Evolutionary conservation across 64 coral and sea anemone species (phyloP).

Genomic region (Trachythela sp.): DNA sequence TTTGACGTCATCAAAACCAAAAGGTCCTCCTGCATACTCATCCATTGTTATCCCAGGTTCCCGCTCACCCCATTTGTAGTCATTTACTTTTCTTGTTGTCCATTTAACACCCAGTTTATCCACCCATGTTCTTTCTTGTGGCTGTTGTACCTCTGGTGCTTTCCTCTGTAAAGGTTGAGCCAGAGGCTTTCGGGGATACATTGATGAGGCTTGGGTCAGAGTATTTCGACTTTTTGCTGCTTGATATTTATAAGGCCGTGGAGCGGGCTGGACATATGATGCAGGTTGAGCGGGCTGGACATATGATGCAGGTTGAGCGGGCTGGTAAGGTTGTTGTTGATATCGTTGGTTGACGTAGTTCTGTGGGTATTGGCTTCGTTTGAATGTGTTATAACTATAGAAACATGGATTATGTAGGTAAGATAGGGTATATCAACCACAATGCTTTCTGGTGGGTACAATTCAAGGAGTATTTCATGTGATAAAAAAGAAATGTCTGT

Average conservation of each 20-base stretch:
- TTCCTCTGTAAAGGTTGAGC: not conserved
- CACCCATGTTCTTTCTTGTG: slow-evolving; percentile 13
- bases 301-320: no score
- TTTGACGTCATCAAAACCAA: slow-evolving; percentile 20
- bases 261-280: not conserved
- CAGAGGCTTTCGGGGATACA: not conserved
- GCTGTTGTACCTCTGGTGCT: not conserved
- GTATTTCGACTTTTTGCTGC: not conserved
- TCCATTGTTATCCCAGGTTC: slow-evolving; percentile 6
- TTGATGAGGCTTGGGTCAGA: not conserved
- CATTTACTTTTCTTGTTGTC: slow-evolving; percentile 19
- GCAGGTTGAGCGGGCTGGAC: not conserved
- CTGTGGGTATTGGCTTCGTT: not conserved
- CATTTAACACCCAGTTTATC: slow-evolving; percentile 13
- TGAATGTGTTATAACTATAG: not conserved
- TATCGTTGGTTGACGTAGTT: not conserved
- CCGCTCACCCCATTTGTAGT: slow-evolving; percentile 22
- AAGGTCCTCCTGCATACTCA: slow-evolving; percentile 7
- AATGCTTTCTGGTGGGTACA: not conserved
- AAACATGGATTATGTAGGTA: not conserved
- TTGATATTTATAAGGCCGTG: not conserved
- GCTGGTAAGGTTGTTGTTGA: not conserved
- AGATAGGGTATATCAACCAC: not conserved
- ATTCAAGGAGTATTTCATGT: no score
- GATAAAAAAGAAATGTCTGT: no score